These are phyloP conservation scores for Epirrita christyi DNA, from an alignment of 2,888 invertebrate genomes.

Conservation along the genomic window DNA sequence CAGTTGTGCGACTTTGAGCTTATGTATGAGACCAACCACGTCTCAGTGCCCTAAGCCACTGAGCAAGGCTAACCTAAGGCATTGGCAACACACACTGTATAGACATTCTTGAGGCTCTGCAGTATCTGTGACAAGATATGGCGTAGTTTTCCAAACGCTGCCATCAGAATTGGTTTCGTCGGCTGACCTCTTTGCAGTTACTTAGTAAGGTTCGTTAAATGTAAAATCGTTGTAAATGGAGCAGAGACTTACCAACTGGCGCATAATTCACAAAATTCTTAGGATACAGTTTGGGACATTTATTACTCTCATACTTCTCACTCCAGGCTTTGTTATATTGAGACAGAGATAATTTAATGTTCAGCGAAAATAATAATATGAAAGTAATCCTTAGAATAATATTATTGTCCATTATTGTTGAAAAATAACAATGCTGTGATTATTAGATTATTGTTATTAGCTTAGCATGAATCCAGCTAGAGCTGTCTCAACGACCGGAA, in stretches of 20 bases:
- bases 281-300: conserved; percentile 83
- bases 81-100: no score
- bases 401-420: conserved; percentile 44
- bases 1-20: no score
- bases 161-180: no score
- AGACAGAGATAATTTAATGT: conserved; percentile 58
- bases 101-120: no score
- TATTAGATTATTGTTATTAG: conserved; percentile 7
- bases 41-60: no score
- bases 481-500: conserved; percentile 27
- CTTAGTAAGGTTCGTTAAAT: no score
- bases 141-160: no score
- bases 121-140: no score
- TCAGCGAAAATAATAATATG: conserved; percentile 55
- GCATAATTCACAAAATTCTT: conserved; percentile 83
- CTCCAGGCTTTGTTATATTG: conserved; percentile 76
- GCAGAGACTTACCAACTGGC: conserved; percentile 77
- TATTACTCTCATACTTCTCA: conserved; percentile 78
- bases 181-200: no score
- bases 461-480: conserved; percentile 13
- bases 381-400: conserved; percentile 45
- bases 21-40: no score
- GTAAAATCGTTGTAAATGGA: neutral
- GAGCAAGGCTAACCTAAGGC: no score
- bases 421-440: neutral